Conservation (phyloP, 2,888 invertebrate genomes). For the Pristionchus maxplancki region DNA sequence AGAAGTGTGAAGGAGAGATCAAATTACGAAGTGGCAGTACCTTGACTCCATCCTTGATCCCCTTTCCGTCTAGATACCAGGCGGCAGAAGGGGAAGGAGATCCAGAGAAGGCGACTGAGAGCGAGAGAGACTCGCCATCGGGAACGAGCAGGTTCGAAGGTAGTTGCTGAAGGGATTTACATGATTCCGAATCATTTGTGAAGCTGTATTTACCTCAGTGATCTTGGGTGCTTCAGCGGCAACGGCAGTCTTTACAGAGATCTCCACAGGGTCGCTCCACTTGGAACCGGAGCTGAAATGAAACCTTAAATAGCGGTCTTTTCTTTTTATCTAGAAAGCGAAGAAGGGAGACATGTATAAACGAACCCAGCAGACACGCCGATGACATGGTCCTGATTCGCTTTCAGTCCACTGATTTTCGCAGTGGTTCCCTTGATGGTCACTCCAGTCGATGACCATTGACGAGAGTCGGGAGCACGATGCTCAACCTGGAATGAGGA, state of each 20-base stretch:
- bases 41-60: slow-evolving; percentile 43
- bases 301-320: neutral
- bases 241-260: slow-evolving; percentile 57
- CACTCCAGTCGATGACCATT: slow-evolving; percentile 59
- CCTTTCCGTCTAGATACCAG: slow-evolving; percentile 53
- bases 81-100: slow-evolving; percentile 50
- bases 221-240: slow-evolving; percentile 59
- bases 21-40: neutral
- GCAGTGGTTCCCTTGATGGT: slow-evolving; percentile 55
- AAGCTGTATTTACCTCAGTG: slow-evolving; percentile 51
- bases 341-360: neutral
- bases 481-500: slow-evolving; percentile 57
- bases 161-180: slow-evolving; percentile 7
- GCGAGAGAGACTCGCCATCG: slow-evolving; percentile 61
- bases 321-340: neutral
- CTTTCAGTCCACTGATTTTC: slow-evolving; percentile 59
- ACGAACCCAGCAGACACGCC: slow-evolving; percentile 60
- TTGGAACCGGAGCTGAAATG: slow-evolving; percentile 46
- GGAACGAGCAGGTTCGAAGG: slow-evolving; percentile 27
- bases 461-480: slow-evolving; percentile 63
- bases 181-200: too few species aligned
- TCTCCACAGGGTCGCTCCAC: slow-evolving; percentile 54
- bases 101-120: slow-evolving; percentile 57
- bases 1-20: neutral
- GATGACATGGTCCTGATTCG: slow-evolving; percentile 69